phyloP scores from a whole-genome alignment of 2,888 invertebrate species.

The Metellina segmentata region DNA sequence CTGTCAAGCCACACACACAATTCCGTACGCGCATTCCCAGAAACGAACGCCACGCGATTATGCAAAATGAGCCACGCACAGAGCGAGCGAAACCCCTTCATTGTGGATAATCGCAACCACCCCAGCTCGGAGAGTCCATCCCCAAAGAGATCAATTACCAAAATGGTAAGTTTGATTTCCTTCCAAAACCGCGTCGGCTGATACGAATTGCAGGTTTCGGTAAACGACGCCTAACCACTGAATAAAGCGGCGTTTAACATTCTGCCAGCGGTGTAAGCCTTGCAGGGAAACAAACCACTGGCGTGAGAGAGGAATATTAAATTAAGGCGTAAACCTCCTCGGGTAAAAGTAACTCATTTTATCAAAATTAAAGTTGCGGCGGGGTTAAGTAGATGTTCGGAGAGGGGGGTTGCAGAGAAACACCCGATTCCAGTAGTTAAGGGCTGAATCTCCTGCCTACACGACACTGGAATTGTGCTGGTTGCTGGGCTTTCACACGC shows the following conservation, averaged over 20 bases:
- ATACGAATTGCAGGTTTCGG: slow-evolving; percentile 6
- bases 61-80: too few relatives aligned
- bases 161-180: slow-evolving; percentile 58
- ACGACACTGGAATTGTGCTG: slow-evolving; percentile 36
- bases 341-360: slow-evolving; percentile 71
- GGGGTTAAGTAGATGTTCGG: slow-evolving; percentile 34
- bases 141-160: slow-evolving; percentile 40
- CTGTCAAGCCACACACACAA: too few relatives aligned
- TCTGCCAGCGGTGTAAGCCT: slow-evolving; percentile 11
- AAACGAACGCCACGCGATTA: too few relatives aligned
- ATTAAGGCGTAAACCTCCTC: slow-evolving; percentile 70
- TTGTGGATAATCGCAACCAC: neutral
- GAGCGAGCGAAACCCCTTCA: too few relatives aligned
- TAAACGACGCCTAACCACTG: slow-evolving; percentile 18
- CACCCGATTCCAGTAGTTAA: slow-evolving; percentile 8
- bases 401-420: neutral
- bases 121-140: too few relatives aligned
- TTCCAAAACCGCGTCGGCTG: neutral
- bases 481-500: neutral
- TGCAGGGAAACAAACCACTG: slow-evolving; percentile 14
- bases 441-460: neutral
- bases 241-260: slow-evolving; percentile 41
- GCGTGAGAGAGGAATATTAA: slow-evolving; percentile 68
- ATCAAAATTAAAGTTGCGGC: slow-evolving; percentile 70
- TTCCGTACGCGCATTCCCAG: too few relatives aligned